These are phyloP conservation scores for Pantelozetes paolii DNA, from an alignment of 2,888 invertebrate species.

Conservation along the genomic window DNA sequence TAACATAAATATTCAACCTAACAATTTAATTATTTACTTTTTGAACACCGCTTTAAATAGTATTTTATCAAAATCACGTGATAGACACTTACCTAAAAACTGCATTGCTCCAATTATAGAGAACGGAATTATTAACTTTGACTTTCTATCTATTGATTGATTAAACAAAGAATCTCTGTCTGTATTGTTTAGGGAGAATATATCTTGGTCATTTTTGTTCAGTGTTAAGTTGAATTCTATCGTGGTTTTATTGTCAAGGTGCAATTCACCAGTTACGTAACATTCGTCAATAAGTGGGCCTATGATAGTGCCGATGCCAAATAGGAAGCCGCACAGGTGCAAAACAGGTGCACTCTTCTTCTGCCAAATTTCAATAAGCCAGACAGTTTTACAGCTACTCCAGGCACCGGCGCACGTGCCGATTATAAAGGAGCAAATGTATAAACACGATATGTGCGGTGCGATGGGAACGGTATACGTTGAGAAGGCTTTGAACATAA, in stretches of 20 bases:
- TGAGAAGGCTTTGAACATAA: background rate
- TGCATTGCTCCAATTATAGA: background rate
- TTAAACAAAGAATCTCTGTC: background rate
- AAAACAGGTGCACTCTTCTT: background rate
- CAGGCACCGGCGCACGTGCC: background rate
- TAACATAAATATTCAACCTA: too few relatives aligned
- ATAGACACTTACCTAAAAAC: background rate
- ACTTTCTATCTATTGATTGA: background rate
- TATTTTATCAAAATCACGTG: too few relatives aligned
- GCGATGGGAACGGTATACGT: background rate
- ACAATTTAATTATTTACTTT: too few relatives aligned
- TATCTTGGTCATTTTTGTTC: background rate
- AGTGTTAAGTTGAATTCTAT: too few relatives aligned
- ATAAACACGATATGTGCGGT: background rate
- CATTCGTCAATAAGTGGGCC: background rate
- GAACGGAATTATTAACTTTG: background rate
- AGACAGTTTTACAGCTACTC: background rate
- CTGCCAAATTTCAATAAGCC: slow-evolving; percentile 16
- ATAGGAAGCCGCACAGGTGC: slow-evolving; percentile 1
- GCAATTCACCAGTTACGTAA: background rate
- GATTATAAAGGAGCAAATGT: background rate
- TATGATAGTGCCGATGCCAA: background rate
- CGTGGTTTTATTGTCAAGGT: background rate
- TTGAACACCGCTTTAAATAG: too few relatives aligned
- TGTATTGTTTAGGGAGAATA: background rate